Conservation (phyloP, 2,113 vertebrate genomes). For the Falcunculus frontatus region DNA sequence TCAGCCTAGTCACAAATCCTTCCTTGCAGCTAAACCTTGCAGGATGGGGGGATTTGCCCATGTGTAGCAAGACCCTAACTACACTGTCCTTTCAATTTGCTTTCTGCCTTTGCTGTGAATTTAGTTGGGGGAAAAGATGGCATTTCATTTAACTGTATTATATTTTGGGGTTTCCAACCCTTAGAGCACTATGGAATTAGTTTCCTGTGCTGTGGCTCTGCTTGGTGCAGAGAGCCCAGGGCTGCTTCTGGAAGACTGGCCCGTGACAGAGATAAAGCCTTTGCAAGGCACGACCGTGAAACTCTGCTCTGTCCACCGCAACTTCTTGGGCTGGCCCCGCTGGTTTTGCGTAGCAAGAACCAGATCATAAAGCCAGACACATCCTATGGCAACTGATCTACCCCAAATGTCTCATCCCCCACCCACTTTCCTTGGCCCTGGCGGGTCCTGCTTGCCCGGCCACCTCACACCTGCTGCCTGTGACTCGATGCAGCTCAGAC, state of each 20-base stretch:
- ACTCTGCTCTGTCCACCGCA: background rate
- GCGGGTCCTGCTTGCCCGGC: background rate
- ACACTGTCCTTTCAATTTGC: background rate
- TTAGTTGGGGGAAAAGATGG: background rate
- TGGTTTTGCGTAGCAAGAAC: background rate
- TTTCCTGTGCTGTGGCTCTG: background rate
- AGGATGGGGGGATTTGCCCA: background rate
- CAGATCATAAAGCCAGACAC: background rate
- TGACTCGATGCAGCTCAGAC: background rate
- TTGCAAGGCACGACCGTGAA: background rate
- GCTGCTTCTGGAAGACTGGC: background rate
- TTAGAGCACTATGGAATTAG: background rate
- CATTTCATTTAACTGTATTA: background rate
- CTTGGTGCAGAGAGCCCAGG: rapidly evolving
- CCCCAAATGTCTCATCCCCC: background rate
- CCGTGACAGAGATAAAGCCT: background rate
- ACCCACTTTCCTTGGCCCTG: background rate
- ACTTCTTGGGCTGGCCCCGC: background rate
- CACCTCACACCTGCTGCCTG: background rate
- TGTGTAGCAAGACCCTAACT: background rate
- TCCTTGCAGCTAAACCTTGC: background rate
- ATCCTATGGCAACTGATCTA: background rate
- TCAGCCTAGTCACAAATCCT: background rate
- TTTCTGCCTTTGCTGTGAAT: background rate
- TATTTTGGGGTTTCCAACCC: background rate